Conservation (phyloP, 2,113 vertebrate species). For the Pelvicachromis taeniatus region DNA sequence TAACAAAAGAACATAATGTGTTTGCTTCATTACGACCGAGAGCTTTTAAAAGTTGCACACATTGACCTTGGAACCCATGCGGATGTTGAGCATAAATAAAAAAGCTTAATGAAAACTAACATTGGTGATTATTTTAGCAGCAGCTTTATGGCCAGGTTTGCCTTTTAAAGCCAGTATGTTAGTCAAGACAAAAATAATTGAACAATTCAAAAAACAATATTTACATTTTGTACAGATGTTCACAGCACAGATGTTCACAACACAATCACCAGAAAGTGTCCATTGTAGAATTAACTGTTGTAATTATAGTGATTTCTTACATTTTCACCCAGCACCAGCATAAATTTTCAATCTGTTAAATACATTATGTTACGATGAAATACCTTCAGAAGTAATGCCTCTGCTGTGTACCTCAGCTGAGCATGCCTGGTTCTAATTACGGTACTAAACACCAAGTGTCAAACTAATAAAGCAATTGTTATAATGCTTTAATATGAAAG, state of each 20-base stretch:
- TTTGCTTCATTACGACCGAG: neutral
- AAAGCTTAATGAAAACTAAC: neutral
- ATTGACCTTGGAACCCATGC: neutral
- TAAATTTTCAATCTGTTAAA: neutral
- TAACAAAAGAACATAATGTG: neutral
- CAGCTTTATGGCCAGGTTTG: neutral
- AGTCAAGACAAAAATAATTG: neutral
- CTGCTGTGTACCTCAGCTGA: neutral
- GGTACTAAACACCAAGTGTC: neutral
- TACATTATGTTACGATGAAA: neutral
- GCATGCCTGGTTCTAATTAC: too few species aligned
- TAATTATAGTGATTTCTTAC: neutral
- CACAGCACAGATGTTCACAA: neutral
- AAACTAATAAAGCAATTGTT: neutral
- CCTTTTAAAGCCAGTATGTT: neutral
- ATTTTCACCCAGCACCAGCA: neutral
- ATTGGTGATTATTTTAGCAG: neutral
- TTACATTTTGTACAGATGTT: neutral
- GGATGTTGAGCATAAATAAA: neutral
- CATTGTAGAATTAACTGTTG: neutral
- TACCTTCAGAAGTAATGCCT: neutral
- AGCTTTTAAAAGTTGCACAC: neutral
- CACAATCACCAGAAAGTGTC: neutral
- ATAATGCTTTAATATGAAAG: neutral
- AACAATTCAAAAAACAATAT: neutral